Evolutionary conservation across 2,113 vertebrate species (phyloP).

Genomic region (Orcinus orca): DNA sequence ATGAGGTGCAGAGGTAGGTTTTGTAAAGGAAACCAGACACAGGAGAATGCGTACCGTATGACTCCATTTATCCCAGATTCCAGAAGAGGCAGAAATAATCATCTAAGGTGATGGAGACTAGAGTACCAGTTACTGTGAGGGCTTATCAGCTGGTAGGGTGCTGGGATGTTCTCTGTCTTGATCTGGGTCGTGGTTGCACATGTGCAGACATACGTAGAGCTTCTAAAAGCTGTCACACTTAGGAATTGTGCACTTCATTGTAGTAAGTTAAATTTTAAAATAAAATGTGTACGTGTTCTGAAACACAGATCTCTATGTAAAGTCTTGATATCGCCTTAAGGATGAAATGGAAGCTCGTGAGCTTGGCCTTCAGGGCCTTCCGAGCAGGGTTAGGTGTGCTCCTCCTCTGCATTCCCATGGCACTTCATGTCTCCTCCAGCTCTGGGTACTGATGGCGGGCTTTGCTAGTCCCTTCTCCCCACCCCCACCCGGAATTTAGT

Average conservation of each 20-base stretch:
- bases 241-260: too few relatives aligned
- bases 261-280: neutral
- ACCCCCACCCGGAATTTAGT: neutral
- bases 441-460: rapidly evolving
- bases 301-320: neutral
- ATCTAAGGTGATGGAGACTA: neutral
- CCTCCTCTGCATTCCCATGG: neutral
- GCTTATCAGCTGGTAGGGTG: neutral
- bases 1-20: neutral
- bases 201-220: rapidly evolving
- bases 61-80: neutral
- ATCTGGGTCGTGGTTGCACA: too few relatives aligned
- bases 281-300: neutral
- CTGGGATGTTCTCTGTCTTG: neutral
- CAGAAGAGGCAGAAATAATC: neutral
- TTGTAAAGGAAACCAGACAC: neutral
- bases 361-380: neutral
- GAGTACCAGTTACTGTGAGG: rapidly evolving
- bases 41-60: rapidly evolving
- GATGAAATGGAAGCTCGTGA: neutral
- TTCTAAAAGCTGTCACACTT: rapidly evolving
- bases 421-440: rapidly evolving
- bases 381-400: rapidly evolving
- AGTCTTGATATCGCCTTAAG: neutral
- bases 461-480: neutral